These are phyloP conservation scores for Nephrotoma appendiculata DNA, from an alignment of 2,888 invertebrate species.

Conservation along the genomic window DNA sequence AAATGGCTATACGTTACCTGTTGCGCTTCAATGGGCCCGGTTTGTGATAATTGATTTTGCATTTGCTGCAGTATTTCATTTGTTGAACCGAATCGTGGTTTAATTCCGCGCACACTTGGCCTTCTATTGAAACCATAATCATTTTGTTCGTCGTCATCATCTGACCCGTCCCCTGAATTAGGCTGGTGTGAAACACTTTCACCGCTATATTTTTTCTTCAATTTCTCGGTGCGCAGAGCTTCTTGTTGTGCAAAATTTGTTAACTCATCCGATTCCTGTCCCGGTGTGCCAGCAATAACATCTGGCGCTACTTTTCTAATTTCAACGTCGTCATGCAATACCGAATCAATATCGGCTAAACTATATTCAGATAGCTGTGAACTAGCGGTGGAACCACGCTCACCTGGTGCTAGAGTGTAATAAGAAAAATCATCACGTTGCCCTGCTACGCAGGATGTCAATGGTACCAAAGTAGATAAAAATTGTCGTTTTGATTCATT, in stretches of 20 bases:
- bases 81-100: conserved; percentile 68
- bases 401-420: conserved; percentile 42
- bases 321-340: conserved; percentile 38
- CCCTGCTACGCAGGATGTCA: conserved; percentile 61
- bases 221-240: conserved; percentile 64
- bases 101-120: conserved; percentile 81
- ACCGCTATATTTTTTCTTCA: conserved; percentile 56
- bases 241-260: conserved; percentile 76
- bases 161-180: conserved; percentile 25
- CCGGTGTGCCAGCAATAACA: conserved; percentile 50
- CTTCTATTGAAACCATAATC: conserved; percentile 80
- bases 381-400: conserved; percentile 43
- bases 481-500: conserved; percentile 61
- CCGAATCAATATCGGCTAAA: conserved; percentile 43
- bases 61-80: conserved; percentile 71
- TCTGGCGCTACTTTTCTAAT: conserved; percentile 51
- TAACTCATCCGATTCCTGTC: conserved; percentile 56
- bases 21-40: conserved; percentile 29
- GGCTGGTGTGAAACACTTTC: conserved; percentile 32
- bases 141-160: conserved; percentile 62
- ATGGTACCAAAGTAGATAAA: conserved; percentile 59
- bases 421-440: conserved; percentile 41
- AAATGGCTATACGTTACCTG: neutral
- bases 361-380: conserved; percentile 51
- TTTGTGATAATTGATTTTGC: conserved; percentile 46